phyloP scores from a whole-genome alignment of 2,797 vertebrate genomes.

The Graptemys geographica region DNA sequence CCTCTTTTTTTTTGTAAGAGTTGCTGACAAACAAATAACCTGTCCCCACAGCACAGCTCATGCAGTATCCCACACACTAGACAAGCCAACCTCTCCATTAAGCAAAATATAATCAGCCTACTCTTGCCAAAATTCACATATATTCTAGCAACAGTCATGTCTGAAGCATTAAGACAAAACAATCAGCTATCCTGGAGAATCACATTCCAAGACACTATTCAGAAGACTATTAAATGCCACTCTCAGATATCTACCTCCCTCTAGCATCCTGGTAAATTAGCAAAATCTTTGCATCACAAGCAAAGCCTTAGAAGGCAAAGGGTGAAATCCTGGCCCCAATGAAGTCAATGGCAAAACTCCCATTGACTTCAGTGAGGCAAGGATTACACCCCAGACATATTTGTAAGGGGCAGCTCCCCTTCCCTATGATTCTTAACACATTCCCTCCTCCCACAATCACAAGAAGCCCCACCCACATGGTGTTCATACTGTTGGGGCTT shows the following conservation, averaged over 20 bases:
- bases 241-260: background rate
- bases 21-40: background rate
- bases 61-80: rapidly evolving
- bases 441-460: background rate
- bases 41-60: background rate
- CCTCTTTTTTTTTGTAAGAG: background rate
- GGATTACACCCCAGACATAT: background rate
- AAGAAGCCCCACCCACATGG: background rate
- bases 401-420: background rate
- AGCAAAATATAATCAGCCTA: background rate
- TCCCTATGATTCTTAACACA: background rate
- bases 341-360: background rate
- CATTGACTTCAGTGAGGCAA: background rate
- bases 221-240: background rate
- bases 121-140: background rate
- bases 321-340: background rate
- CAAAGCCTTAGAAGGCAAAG: background rate
- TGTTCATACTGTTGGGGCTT: background rate
- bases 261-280: background rate
- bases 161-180: background rate
- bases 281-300: background rate
- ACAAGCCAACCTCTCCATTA: background rate
- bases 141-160: background rate
- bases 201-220: background rate
- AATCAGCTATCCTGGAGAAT: background rate